These are phyloP conservation scores for Ochotona princeps DNA, from an alignment of 2,113 vertebrate species.

Conservation along the genomic window DNA sequence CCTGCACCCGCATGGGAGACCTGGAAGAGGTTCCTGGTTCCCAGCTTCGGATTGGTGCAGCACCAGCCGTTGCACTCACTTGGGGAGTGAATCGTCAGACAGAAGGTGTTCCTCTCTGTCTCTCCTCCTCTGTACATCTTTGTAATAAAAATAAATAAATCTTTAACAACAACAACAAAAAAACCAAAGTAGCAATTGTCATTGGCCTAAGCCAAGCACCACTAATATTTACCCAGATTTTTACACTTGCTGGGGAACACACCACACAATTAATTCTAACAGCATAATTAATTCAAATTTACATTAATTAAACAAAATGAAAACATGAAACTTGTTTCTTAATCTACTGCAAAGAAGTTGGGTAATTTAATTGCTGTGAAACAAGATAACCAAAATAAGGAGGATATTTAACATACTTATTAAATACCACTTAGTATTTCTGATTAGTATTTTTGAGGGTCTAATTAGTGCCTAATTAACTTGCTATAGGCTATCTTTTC, in stretches of 20 bases:
- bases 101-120: no score
- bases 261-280: constrained; percentile 84
- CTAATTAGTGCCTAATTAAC: constrained; percentile 90
- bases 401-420: constrained; percentile 89
- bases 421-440: constrained; percentile 91
- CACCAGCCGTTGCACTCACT: no score
- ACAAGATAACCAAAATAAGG: constrained; percentile 86
- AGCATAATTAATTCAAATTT: constrained; percentile 89
- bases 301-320: constrained; percentile 89
- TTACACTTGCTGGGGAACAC: constrained; percentile 80
- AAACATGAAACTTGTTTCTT: constrained; percentile 88
- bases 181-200: rapidly evolving
- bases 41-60: no score
- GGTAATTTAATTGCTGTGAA: constrained; percentile 86
- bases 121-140: no score
- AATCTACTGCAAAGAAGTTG: constrained; percentile 86
- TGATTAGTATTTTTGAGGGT: constrained; percentile 89
- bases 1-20: no score
- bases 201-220: constrained; percentile 56
- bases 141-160: no score
- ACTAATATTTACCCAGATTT: constrained; percentile 81
- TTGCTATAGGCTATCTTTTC: constrained; percentile 87
- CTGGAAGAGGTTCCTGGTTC: no score
- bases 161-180: neutral
- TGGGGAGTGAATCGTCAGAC: no score